These are phyloP conservation scores for Buathra laborator DNA, from an alignment of 2,888 invertebrate species.

Conservation along the genomic window DNA sequence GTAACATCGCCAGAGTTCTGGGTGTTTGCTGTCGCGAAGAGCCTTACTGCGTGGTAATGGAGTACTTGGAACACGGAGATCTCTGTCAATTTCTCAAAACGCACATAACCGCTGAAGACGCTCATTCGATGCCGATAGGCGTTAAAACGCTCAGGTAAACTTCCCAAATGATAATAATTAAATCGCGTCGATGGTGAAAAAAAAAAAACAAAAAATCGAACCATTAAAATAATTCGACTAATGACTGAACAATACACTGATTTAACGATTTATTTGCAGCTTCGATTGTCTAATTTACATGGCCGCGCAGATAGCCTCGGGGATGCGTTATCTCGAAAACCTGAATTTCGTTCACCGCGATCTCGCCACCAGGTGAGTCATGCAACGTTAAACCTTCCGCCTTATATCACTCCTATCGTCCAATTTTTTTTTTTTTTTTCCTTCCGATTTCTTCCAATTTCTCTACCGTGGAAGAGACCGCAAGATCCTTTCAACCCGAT, in stretches of 20 bases:
- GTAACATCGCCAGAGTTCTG: conserved; percentile 91
- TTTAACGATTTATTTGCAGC: conserved; percentile 84
- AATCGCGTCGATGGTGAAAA: neutral
- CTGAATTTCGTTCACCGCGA: conserved; percentile 96
- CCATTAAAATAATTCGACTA: neutral
- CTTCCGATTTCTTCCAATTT: conserved; percentile 15
- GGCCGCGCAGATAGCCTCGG: conserved; percentile 94
- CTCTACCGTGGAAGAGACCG: conserved; percentile 29
- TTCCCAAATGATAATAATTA: neutral
- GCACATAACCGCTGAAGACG: conserved; percentile 88
- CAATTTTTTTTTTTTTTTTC: neutral
- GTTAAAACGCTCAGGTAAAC: conserved; percentile 88
- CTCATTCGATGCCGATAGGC: conserved; percentile 87
- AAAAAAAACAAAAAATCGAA: neutral
- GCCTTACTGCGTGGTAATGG: conserved; percentile 92
- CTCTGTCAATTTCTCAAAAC: conserved; percentile 93
- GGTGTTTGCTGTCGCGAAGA: conserved; percentile 92
- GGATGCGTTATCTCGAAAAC: conserved; percentile 95
- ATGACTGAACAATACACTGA: neutral
- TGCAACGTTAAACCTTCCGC: conserved; percentile 40
- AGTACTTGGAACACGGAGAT: conserved; percentile 94
- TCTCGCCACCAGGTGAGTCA: conserved; percentile 90
- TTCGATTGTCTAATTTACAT: conserved; percentile 92
- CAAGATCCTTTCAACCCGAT: conserved; percentile 45
- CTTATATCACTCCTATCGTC: neutral